Conservation (phyloP, 2,888 invertebrate genomes). For the Drosophila paracracens region DNA sequence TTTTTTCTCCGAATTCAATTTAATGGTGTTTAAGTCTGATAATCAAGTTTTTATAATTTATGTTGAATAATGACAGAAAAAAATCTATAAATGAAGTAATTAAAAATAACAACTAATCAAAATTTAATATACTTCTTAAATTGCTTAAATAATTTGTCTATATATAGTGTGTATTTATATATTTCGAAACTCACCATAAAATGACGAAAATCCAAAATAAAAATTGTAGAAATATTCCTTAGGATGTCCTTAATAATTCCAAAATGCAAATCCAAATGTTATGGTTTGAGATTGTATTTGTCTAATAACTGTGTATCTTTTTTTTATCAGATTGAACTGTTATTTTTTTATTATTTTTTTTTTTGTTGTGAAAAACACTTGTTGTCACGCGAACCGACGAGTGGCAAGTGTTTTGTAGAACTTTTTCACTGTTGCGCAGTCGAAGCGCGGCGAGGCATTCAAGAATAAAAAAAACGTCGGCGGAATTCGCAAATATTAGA, state of each 20-base stretch:
- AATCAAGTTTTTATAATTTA: neutral
- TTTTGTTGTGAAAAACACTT: slow-evolving; percentile 39
- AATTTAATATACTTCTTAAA: neutral
- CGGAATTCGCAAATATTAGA: slow-evolving; percentile 36
- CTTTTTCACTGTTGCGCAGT: slow-evolving; percentile 55
- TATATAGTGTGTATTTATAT: neutral
- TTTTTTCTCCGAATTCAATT: neutral
- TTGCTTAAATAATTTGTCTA: neutral
- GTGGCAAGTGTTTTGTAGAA: slow-evolving; percentile 67
- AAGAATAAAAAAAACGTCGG: slow-evolving; percentile 19
- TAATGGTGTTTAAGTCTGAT: neutral
- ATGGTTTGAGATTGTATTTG: neutral
- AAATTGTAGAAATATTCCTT: slow-evolving; percentile 18
- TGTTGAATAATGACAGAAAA: neutral
- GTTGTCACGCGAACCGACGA: slow-evolving; percentile 61
- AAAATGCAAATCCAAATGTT: slow-evolving; percentile 22
- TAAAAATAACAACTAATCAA: neutral
- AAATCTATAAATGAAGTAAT: neutral
- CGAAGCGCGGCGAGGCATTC: slow-evolving; percentile 19
- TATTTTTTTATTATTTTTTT: neutral
- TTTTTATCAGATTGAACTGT: neutral
- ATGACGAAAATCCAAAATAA: slow-evolving; percentile 35
- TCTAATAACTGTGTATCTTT: neutral
- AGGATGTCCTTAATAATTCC: slow-evolving; percentile 24
- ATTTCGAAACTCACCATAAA: slow-evolving; percentile 59